Evolutionary conservation across 2,113 vertebrate genomes (phyloP), one percentile per base, ranked within the genome.

Genomic region (Atractosteus spatula): DNA sequence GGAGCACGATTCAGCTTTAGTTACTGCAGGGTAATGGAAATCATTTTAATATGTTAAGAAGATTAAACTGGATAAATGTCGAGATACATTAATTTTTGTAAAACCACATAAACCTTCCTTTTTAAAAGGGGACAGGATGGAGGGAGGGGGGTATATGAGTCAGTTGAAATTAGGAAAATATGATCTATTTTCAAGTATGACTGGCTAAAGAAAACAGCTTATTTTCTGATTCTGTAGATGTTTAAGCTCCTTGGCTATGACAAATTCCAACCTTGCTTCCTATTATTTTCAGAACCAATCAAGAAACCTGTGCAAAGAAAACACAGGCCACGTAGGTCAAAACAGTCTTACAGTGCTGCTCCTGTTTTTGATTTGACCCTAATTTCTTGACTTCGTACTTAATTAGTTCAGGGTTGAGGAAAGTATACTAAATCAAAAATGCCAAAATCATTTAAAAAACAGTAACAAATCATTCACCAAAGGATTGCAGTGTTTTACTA

Each of bases 41-140:
- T 93, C 89, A 92, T 84, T 91, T 90, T 93, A 93, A 93, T 93
- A 92, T 93, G 90, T 88, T 93, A 93, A 93, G 91, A 88, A 92
- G 91, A 93, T 93, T 93, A 93, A 88, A 90, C 85, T 91, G 91
- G 90, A 93, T 93, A 90, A 93, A 90, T 92, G 90, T 93, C 91
- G 87, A 90, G 90, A 93, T 93, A 88, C 78, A 88, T 90, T 89
- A 91, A 74, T 74, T 91, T 29, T 85, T 87, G 83, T 87, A 90
- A 91, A 91, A 84, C 88, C 85, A 91, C 85, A 82, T 90, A 93
- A 93, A 91, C 90, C 90, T 89, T 81, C 83, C 86, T 92, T 91
- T 92, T 91, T 86, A 85, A 89, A 90, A 82, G 79, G 84, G 62
- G 29, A 55, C 55, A 61, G 74, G 77, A 79, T 89, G 71, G 13